These are phyloP conservation scores for Tokudaia tokunoshimensis DNA, from an alignment of 2,797 vertebrate genomes.

Conservation along the genomic window DNA sequence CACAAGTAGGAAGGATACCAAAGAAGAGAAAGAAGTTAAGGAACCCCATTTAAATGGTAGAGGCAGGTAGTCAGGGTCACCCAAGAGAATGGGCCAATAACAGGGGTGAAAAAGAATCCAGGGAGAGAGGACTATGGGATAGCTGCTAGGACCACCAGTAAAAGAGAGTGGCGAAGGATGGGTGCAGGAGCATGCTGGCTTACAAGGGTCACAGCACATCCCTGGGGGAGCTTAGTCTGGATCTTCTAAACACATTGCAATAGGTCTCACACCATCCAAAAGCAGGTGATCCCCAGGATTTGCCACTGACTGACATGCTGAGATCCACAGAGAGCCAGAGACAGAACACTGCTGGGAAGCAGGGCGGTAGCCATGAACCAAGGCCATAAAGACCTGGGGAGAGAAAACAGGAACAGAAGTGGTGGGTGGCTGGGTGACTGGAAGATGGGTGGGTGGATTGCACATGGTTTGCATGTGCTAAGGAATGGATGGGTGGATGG, in stretches of 20 bases:
- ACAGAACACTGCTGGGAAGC: background rate
- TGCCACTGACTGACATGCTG: too few relatives aligned
- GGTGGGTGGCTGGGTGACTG: background rate
- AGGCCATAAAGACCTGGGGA: background rate
- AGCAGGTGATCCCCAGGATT: background rate
- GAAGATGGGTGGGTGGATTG: background rate
- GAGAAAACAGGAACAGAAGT: background rate
- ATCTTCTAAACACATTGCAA: background rate
- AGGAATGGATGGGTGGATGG: rapidly evolving
- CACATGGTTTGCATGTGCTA: too few relatives aligned
- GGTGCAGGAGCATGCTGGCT: background rate
- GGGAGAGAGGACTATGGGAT: background rate
- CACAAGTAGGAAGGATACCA: background rate
- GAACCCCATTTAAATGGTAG: background rate
- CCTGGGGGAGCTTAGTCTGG: background rate
- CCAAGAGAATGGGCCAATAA: background rate
- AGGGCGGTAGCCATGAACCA: background rate
- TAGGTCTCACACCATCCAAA: background rate
- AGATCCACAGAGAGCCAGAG: background rate
- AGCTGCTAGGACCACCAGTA: background rate
- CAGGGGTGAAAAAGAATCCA: background rate
- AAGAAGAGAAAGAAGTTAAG: background rate
- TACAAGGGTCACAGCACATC: background rate
- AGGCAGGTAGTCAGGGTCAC: background rate
- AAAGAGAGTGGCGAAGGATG: background rate